Evolutionary conservation across 2,888 invertebrate species (phyloP).

Genomic region (Zelleria hepariella): DNA sequence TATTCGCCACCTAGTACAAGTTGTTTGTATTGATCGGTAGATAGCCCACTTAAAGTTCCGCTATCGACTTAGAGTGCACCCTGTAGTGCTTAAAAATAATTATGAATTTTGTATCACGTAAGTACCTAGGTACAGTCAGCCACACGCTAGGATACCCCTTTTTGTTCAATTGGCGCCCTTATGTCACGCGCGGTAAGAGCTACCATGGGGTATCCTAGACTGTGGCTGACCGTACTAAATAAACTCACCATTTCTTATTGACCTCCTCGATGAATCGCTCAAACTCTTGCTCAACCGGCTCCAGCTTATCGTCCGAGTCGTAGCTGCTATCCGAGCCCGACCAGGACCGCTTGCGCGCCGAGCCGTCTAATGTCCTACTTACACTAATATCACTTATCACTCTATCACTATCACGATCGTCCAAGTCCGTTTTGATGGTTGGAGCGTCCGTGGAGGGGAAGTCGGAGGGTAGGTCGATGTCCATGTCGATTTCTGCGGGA

Average conservation of each 20-base stretch:
- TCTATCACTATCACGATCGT: constrained; percentile 31
- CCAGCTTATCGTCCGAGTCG: constrained; percentile 53
- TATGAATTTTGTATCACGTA: too few relatives aligned
- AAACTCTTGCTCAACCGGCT: constrained; percentile 57
- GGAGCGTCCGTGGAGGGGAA: constrained; percentile 15
- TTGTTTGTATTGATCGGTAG: too few relatives aligned
- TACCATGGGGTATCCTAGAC: too few relatives aligned
- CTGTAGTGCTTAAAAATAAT: too few relatives aligned
- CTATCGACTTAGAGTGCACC: too few relatives aligned
- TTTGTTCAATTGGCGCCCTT: too few relatives aligned
- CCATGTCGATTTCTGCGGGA: constrained; percentile 13
- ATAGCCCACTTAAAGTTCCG: too few relatives aligned
- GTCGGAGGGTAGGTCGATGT: constrained; percentile 43
- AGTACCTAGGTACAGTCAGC: too few relatives aligned
- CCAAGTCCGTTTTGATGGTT: constrained; percentile 13
- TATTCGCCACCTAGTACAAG: too few relatives aligned
- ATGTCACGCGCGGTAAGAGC: too few relatives aligned
- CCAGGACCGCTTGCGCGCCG: constrained; percentile 42
- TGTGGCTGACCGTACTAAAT: too few relatives aligned
- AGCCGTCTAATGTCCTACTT: constrained; percentile 27
- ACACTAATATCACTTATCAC: constrained; percentile 43
- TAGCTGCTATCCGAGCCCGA: constrained; percentile 50
- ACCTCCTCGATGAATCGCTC: constrained; percentile 58
- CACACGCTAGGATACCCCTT: too few relatives aligned
- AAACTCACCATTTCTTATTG: constrained; percentile 58